A percentile compares a stretch with the other conserved stretches of the same genome.
These are phyloP conservation scores for Vimba vimba DNA, from an alignment of 2,113 vertebrate species.

Conservation along the genomic window DNA sequence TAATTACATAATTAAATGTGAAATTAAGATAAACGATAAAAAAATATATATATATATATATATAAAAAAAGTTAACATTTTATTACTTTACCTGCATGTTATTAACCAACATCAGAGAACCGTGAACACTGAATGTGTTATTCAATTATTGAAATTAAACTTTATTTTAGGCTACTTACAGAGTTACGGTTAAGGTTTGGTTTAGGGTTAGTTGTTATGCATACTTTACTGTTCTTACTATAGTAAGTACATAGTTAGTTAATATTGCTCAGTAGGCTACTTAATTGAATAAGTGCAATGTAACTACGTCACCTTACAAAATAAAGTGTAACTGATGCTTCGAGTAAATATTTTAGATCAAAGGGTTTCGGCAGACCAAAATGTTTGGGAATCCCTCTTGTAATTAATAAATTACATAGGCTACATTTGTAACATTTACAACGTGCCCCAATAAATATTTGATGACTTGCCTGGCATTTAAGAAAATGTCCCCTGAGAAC, in stretches of 20 bases:
- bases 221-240: too few species aligned
- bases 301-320: too few species aligned
- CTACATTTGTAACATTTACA: background rate
- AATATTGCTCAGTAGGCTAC: too few species aligned
- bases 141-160: background rate
- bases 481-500: background rate
- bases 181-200: too few species aligned
- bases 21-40: background rate
- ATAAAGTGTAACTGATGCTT: background rate
- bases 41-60: too few species aligned
- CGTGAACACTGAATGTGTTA: background rate
- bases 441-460: background rate
- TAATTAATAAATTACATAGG: background rate
- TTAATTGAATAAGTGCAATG: too few species aligned
- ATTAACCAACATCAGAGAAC: background rate
- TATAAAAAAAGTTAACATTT: background rate
- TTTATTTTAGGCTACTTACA: too few species aligned
- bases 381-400: background rate
- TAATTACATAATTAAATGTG: background rate
- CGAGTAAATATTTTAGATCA: background rate
- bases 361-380: background rate
- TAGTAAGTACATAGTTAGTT: too few species aligned
- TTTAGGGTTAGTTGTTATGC: too few species aligned
- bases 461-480: background rate
- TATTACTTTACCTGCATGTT: background rate